These are phyloP conservation scores for Hemicrepidius hirtus DNA, from an alignment of 2,888 invertebrate species.

Conservation along the genomic window DNA sequence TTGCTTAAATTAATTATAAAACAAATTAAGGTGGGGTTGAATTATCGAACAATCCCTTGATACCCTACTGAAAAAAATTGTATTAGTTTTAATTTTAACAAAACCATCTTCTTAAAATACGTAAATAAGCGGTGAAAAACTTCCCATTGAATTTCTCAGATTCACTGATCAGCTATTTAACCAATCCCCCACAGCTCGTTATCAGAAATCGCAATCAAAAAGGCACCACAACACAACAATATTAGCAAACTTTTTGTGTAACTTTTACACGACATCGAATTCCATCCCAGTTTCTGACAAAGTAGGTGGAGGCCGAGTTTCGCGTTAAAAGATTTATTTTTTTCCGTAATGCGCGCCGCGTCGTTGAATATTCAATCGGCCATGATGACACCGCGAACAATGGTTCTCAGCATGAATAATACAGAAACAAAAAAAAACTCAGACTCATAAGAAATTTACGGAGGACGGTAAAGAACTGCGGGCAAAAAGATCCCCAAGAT, in stretches of 20 bases:
- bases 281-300: constrained; percentile 8
- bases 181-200: too few species aligned
- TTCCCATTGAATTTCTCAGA: too few species aligned
- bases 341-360: constrained; percentile 21
- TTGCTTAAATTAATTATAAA: too few species aligned
- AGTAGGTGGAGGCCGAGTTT: constrained; percentile 21
- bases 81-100: too few species aligned
- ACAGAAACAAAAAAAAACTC: constrained; percentile 31
- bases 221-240: too few species aligned
- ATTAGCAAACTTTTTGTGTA: constrained; percentile 8
- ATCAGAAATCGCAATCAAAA: too few species aligned
- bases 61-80: too few species aligned
- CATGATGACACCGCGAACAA: constrained; percentile 42
- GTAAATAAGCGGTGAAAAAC: too few species aligned
- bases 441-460: constrained; percentile 42
- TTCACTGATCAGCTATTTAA: too few species aligned
- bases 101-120: too few species aligned
- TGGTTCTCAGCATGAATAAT: constrained; percentile 37
- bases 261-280: constrained; percentile 1
- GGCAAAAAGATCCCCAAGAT: constrained; percentile 34
- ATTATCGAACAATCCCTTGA: too few species aligned
- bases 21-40: too few species aligned
- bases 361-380: constrained; percentile 42
- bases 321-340: constrained; percentile 25
- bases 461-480: constrained; percentile 24